Conservation (phyloP, 2,888 invertebrate species). For the Ischnus inquisitorius region DNA sequence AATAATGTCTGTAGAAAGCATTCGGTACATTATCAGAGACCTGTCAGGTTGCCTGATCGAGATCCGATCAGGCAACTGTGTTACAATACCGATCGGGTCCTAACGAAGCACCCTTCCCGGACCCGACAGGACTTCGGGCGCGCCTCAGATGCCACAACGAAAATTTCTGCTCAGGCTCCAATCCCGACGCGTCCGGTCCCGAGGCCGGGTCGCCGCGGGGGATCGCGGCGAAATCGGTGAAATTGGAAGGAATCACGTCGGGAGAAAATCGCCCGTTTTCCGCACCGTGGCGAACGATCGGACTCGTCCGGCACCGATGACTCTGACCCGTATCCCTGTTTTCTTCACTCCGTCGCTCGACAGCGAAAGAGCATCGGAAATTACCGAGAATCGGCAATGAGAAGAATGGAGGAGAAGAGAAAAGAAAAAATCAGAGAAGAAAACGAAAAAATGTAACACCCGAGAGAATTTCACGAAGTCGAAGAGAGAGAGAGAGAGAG, state of each 20-base stretch:
- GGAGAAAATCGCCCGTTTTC: background rate
- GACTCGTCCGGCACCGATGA: background rate
- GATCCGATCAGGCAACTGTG: no score
- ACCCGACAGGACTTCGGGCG: no score
- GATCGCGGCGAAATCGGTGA: background rate
- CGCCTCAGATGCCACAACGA: no score
- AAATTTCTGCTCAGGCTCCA: no score
- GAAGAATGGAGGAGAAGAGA: background rate
- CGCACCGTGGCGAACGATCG: background rate
- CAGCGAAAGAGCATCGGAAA: background rate
- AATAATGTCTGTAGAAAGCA: no score
- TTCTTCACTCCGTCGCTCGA: background rate
- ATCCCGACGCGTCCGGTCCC: background rate
- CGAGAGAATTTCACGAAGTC: constrained; percentile 2
- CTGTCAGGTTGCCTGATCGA: no score
- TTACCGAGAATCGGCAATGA: background rate
- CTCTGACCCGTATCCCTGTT: background rate
- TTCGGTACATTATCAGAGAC: no score
- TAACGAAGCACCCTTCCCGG: no score
- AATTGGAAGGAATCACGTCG: background rate
- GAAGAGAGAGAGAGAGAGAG: constrained; percentile 40
- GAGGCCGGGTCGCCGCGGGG: constrained; percentile 20
- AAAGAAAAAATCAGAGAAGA: no score
- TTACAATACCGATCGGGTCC: no score
- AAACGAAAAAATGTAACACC: constrained; percentile 19